These are phyloP conservation scores for Leptodactylus fuscus DNA, from an alignment of 2,113 vertebrate genomes.

Conservation along the genomic window DNA sequence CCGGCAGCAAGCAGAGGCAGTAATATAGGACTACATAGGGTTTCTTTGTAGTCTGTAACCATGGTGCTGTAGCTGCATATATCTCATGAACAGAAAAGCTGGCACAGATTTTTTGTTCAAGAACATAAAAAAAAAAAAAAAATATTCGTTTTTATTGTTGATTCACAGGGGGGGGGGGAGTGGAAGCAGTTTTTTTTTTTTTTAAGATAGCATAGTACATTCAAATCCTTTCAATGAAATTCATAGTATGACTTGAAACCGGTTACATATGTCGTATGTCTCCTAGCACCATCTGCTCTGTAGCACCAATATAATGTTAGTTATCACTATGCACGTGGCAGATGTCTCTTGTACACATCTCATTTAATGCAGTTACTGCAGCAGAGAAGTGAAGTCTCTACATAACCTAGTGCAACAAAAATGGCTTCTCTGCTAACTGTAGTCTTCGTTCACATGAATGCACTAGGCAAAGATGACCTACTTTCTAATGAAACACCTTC, in stretches of 20 bases:
- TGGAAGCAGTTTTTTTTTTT: too few relatives aligned
- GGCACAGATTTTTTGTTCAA: too few relatives aligned
- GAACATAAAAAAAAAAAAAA: too few relatives aligned
- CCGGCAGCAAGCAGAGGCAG: too few relatives aligned
- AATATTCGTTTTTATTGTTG: too few relatives aligned
- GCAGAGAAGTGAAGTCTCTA: too few relatives aligned
- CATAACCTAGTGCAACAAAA: not conserved
- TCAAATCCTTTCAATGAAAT: not conserved
- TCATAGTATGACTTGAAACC: not conserved
- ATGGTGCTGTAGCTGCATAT: too few relatives aligned
- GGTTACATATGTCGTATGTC: slow-evolving; percentile 28
- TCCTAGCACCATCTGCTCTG: slow-evolving; percentile 28
- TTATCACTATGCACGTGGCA: slow-evolving; percentile 22
- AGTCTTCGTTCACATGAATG: not conserved
- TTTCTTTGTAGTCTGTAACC: too few relatives aligned
- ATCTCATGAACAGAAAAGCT: too few relatives aligned
- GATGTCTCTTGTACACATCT: not conserved
- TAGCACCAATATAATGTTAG: slow-evolving; percentile 29
- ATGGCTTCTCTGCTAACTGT: not conserved
- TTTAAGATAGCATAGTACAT: not conserved
- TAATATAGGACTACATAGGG: too few relatives aligned
- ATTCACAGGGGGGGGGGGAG: too few relatives aligned
- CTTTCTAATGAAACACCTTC: not conserved
- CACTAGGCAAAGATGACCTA: not conserved
- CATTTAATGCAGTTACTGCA: slow-evolving; percentile 1